Evolutionary conservation across 1,140 invertebrate genomes (phyloP).

Genomic region (Daktulosphaira vitifoliae): DNA sequence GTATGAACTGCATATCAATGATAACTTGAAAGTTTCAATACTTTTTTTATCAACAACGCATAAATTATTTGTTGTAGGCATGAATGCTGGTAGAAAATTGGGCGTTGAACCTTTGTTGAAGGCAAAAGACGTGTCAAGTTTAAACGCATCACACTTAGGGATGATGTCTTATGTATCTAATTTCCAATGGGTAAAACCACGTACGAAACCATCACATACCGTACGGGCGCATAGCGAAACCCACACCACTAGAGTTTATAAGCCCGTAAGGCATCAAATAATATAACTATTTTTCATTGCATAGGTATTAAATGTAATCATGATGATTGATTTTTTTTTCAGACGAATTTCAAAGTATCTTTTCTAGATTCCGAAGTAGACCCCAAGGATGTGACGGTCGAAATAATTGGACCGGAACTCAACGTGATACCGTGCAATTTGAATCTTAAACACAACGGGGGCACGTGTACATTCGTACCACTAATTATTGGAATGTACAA

Average conservation of each 20-base stretch:
- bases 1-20: background rate
- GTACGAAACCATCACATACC: constrained; percentile 68
- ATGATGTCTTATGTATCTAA: constrained; percentile 91
- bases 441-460: constrained; percentile 58
- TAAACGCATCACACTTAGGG: constrained; percentile 87
- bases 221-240: constrained; percentile 65
- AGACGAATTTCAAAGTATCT: constrained; percentile 75
- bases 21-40: background rate
- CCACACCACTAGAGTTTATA: constrained; percentile 70
- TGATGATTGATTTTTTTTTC: constrained; percentile 40
- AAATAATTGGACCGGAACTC: constrained; percentile 71
- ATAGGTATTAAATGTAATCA: no score
- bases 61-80: constrained; percentile 44
- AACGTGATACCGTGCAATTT: constrained; percentile 50
- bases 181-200: constrained; percentile 77
- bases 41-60: background rate
- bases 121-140: constrained; percentile 88
- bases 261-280: constrained; percentile 55
- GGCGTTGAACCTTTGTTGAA: constrained; percentile 83
- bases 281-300: background rate
- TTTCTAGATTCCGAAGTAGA: constrained; percentile 69
- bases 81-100: constrained; percentile 53
- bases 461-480: constrained; percentile 73
- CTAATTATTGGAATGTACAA: constrained; percentile 89
- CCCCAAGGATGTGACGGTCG: constrained; percentile 65